Evolutionary conservation across 2,113 vertebrate genomes (phyloP).

Genomic region (Propithecus coquereli): DNA sequence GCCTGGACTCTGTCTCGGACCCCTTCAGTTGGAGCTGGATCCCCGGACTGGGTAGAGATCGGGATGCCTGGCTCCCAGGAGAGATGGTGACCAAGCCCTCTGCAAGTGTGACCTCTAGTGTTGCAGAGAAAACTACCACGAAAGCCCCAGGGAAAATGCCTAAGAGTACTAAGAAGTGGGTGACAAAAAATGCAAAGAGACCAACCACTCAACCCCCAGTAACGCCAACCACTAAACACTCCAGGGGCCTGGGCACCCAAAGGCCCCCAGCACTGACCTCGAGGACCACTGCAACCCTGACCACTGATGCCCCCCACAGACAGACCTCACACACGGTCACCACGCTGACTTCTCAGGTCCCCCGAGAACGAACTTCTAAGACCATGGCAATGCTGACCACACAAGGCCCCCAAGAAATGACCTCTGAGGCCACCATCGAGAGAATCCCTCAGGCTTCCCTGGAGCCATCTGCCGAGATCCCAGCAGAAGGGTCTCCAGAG

Average conservation of each 20-base stretch:
- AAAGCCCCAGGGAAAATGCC: conserved; percentile 42
- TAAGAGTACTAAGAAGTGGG: conserved; percentile 71
- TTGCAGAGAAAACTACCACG: background rate
- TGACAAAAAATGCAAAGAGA: conserved; percentile 37
- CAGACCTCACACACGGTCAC: background rate
- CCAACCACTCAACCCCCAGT: background rate
- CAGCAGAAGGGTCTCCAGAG: background rate
- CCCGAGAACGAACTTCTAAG: background rate
- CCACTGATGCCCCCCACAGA: background rate
- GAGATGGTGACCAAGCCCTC: conserved; percentile 48
- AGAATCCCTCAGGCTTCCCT: background rate
- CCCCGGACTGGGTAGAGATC: conserved; percentile 43
- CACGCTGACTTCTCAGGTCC: background rate
- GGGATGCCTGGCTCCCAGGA: background rate
- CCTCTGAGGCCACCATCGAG: background rate
- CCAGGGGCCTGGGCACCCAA: background rate
- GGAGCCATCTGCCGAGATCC: background rate
- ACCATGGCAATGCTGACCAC: background rate
- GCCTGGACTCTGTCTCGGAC: conserved; percentile 65
- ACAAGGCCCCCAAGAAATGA: background rate
- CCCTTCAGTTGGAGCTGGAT: conserved; percentile 75
- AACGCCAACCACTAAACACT: background rate
- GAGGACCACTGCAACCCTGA: background rate
- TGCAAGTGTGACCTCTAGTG: background rate
- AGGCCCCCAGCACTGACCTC: background rate